phyloP scores from a whole-genome alignment of 2,113 vertebrate species.

The Lycaon pictus region DNA sequence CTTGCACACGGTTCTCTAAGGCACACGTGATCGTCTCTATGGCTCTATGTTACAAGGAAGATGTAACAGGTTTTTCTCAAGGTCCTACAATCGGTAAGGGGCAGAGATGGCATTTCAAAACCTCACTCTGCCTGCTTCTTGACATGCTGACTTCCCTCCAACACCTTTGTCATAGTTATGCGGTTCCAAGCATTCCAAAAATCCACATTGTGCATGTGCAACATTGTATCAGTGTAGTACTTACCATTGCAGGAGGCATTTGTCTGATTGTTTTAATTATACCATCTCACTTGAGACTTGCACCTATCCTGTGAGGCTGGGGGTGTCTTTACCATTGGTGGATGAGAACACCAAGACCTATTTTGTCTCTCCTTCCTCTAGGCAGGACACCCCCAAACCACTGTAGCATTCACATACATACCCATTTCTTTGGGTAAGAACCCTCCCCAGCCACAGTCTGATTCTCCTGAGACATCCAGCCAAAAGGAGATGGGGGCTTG shows the following conservation, averaged over 20 bases:
- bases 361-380: not conserved
- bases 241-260: not conserved
- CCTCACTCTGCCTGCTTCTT: not conserved
- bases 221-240: not conserved
- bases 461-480: not conserved
- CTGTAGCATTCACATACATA: not conserved
- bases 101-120: not conserved
- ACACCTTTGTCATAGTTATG: not conserved
- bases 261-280: not conserved
- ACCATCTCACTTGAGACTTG: not conserved
- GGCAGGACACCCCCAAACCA: not conserved
- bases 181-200: not conserved
- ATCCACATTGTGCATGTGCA: not conserved
- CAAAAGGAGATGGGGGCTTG: slow-evolving; percentile 27
- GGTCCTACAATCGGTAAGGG: not conserved
- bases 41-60: not conserved
- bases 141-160: not conserved
- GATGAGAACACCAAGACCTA: not conserved
- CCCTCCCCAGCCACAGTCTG: not conserved
- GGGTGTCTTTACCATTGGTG: not conserved
- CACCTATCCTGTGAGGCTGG: not conserved
- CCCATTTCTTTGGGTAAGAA: not conserved
- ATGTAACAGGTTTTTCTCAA: not conserved
- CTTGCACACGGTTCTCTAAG: not conserved
- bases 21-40: not conserved